A percentile compares a stretch with the other conserved stretches of the same genome.
These are phyloP conservation scores for Lethenteron reissneri DNA, from an alignment of 2,113 vertebrate genomes.

Conservation along the genomic window DNA sequence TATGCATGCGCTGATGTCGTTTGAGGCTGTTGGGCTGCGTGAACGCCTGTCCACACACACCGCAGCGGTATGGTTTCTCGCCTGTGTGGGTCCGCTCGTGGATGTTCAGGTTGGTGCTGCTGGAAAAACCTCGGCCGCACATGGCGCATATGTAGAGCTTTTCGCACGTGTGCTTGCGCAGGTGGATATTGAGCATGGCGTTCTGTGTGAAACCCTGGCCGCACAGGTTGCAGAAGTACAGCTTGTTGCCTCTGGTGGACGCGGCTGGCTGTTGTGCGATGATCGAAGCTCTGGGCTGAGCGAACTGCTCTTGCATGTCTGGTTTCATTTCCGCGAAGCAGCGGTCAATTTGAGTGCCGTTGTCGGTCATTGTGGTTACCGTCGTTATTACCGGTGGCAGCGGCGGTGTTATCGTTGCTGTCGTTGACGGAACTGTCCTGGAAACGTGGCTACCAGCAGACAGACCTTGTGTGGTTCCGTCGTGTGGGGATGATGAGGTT, in stretches of 20 bases:
- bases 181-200: background rate
- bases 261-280: no score
- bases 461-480: no score
- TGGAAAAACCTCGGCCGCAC: background rate
- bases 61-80: background rate
- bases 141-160: background rate
- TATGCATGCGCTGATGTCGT: constrained; percentile 97
- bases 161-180: background rate
- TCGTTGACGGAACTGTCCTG: no score
- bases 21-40: constrained; percentile 37
- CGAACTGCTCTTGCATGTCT: no score
- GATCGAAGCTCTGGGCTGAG: no score
- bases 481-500: no score
- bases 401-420: no score
- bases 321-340: no score
- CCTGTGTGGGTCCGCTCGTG: constrained; percentile 1
- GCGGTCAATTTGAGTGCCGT: no score
- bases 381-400: no score
- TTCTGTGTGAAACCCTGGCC: background rate
- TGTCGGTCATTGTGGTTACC: no score
- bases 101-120: constrained; percentile 1
- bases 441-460: no score
- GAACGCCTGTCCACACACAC: background rate
- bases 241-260: background rate
- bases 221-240: background rate